A percentile compares a stretch with the other conserved stretches of the same genome.
Evolutionary conservation across 2,888 invertebrate species (phyloP).

Genomic region (Notocelia uddmanniana): DNA sequence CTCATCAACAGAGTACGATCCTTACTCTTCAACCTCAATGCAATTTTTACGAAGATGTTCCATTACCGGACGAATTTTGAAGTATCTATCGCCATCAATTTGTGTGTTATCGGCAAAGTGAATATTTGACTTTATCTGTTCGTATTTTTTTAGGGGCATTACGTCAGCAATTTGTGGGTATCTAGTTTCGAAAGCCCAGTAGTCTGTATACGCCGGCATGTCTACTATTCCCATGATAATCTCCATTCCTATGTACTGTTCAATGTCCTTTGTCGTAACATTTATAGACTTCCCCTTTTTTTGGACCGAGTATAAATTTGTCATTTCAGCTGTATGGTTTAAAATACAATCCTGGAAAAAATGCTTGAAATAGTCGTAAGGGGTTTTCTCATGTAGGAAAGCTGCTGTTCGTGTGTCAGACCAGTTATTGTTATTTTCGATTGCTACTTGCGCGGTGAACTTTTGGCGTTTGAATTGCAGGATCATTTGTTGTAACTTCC

Average conservation of each 20-base stretch:
- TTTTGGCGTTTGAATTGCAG: constrained; percentile 11
- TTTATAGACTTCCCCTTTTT: constrained; percentile 14
- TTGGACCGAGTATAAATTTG: no score
- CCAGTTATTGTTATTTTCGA: constrained; percentile 11
- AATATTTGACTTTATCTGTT: constrained; percentile 8
- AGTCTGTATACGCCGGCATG: constrained; percentile 21
- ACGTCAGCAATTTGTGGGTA: constrained; percentile 16
- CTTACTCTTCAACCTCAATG: constrained; percentile 45
- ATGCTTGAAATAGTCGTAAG: constrained; percentile 28
- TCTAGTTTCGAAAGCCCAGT: constrained; percentile 22
- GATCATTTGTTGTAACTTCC: constrained; percentile 9
- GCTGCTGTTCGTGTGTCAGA: background rate
- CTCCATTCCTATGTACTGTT: constrained; percentile 19
- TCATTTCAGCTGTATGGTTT: no score
- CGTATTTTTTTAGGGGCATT: constrained; percentile 13
- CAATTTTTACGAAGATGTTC: constrained; percentile 22
- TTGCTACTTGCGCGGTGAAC: constrained; percentile 12
- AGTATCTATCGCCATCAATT: constrained; percentile 7
- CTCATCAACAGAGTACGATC: constrained; percentile 44
- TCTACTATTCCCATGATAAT: constrained; percentile 15
- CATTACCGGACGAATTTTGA: constrained; percentile 5
- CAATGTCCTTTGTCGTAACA: constrained; percentile 3
- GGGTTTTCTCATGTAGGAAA: background rate
- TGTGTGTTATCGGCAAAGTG: constrained; percentile 9
- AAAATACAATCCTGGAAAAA: constrained; percentile 11